phyloP scores from a whole-genome alignment of 92 coral and sea anemone genomes.

The Porites rus region DNA sequence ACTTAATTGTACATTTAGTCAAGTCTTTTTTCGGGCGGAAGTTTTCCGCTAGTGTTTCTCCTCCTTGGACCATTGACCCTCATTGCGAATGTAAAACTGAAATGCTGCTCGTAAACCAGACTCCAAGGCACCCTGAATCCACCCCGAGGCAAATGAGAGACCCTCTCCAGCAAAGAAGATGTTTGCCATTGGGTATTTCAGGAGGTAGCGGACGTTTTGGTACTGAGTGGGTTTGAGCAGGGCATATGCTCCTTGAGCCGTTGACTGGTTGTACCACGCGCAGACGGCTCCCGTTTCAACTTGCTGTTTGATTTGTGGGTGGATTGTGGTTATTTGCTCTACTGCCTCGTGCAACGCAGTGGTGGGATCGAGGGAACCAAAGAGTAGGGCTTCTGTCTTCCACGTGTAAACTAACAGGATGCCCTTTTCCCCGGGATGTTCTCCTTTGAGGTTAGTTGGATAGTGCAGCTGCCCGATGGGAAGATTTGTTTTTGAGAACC shows the following conservation, averaged over 20 bases:
- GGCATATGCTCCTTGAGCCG: slow-evolving; percentile 1
- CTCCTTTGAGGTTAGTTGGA: slow-evolving; percentile 4
- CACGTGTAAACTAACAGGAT: slow-evolving; percentile 18
- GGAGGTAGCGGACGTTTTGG: slow-evolving; percentile 18
- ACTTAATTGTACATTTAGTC: too few relatives aligned
- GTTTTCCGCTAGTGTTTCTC: background rate
- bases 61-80: background rate
- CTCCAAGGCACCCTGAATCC: slow-evolving; percentile 64
- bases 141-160: slow-evolving; percentile 37
- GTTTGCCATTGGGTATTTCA: slow-evolving; percentile 36
- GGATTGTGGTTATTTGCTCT: slow-evolving; percentile 24
- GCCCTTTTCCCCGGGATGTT: background rate
- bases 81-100: slow-evolving; percentile 45
- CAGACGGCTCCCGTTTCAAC: too few relatives aligned
- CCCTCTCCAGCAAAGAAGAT: slow-evolving; percentile 5
- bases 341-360: slow-evolving; percentile 6
- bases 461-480: slow-evolving; percentile 47
- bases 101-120: slow-evolving; percentile 50
- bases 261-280: background rate
- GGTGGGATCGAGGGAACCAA: slow-evolving; percentile 11
- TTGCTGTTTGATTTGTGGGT: slow-evolving; percentile 10
- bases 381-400: background rate
- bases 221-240: background rate
- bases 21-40: too few relatives aligned
- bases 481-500: slow-evolving; percentile 49